These are phyloP conservation scores for Loriculus beryllinus DNA, from an alignment of 2,797 vertebrate genomes.

Conservation along the genomic window DNA sequence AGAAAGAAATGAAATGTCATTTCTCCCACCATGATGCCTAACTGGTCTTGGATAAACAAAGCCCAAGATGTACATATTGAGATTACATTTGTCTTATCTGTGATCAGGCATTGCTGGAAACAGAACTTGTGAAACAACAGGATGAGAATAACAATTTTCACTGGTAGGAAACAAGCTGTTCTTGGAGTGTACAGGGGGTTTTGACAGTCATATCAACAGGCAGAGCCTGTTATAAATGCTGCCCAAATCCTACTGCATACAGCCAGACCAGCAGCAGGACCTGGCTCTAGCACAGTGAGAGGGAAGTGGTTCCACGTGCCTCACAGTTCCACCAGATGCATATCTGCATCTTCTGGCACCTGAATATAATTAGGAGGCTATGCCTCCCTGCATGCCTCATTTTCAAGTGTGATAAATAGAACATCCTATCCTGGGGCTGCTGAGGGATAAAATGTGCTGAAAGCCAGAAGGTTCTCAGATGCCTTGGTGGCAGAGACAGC, in stretches of 20 bases:
- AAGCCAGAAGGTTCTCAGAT: not conserved
- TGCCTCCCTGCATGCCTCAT: not conserved
- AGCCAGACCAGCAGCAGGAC: not conserved
- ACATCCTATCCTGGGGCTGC: not conserved
- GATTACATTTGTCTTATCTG: constrained; percentile 25
- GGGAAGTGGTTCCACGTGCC: not conserved
- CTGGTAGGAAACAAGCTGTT: constrained; percentile 55
- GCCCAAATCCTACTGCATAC: not conserved
- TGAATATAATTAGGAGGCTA: not conserved
- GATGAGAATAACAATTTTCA: constrained; percentile 20
- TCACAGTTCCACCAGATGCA: not conserved
- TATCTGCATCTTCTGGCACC: not conserved
- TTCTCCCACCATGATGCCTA: not conserved
- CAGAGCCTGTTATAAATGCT: not conserved
- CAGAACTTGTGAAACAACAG: constrained; percentile 49
- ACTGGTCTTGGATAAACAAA: not conserved
- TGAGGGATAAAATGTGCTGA: not conserved
- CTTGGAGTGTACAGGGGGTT: not conserved
- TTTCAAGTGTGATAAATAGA: not conserved
- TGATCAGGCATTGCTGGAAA: constrained; percentile 9
- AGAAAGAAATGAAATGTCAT: not conserved
- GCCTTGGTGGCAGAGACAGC: not conserved
- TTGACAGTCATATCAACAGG: constrained; percentile 2
- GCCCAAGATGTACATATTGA: not conserved
- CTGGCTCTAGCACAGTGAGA: not conserved